Evolutionary conservation across 2,113 vertebrate species (phyloP), one percentile per base, ranked within the genome.

Genomic region (Dicerorhinus sumatrensis): DNA sequence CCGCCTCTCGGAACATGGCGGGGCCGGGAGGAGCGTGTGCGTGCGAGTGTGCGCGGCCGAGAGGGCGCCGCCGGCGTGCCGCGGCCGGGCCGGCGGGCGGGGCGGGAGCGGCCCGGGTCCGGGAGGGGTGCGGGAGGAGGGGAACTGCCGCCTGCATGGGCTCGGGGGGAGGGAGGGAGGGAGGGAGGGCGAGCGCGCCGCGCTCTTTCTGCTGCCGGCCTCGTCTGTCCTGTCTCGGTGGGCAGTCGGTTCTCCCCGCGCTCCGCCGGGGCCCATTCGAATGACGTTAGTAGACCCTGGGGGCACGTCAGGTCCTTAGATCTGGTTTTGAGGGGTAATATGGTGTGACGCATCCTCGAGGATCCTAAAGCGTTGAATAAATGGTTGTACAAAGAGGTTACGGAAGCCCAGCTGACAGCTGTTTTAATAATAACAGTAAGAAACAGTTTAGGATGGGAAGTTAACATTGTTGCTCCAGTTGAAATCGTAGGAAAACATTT

Each of bases 1-100:
- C 92, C 87, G 95, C 72, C 92, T 83, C 82, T 95, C 87, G 98
- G 96, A 98, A 98, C 94, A 98, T 98, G 98, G 98, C 98, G 98
- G 92, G 98, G 97, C 83, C 90, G 56, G 39, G 60, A 21, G 89
- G 80, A 91, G 87, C 85, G 93, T 84, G 86, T 73, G 95, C 93
- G 94, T 94, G 95, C 80, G 54, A 90, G 85, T 62, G 81, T 93
- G 88, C 82, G 93, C 73, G 83, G 83, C 89, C 48, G 81, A 36
- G 80, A 79, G 94, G 87, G 82, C 70, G 60, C 89, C 86, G 90
- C 67, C 29, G 39, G 94, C 81, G 46, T 77, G 89, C 81, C 21
- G 72, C 54, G 46, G 80, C 83, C 63, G 46, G 92, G 51, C 82
- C 20, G 36, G 46, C 62, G 60, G 46, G 83, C 60, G 60, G 86